phyloP scores from a whole-genome alignment of 2,113 vertebrate species.

The Heterotis niloticus region DNA sequence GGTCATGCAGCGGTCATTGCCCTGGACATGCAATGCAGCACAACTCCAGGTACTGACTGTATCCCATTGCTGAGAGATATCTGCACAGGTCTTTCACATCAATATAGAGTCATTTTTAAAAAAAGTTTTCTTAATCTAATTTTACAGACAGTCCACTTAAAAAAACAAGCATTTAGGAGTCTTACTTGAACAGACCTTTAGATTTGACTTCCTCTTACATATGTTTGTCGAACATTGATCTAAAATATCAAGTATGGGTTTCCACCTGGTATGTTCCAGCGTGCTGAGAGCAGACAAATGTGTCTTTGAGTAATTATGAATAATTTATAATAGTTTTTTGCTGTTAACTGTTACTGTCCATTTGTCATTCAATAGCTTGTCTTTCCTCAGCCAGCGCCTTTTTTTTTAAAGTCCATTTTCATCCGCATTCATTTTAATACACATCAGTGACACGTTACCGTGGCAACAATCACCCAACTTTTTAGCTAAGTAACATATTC shows the following conservation, averaged over 20 bases:
- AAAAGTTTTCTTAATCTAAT: neutral
- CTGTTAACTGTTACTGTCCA: neutral
- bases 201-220: neutral
- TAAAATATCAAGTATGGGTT: neutral
- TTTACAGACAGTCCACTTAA: neutral
- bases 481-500: conserved; percentile 11
- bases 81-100: neutral
- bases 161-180: neutral
- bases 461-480: neutral
- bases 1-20: neutral
- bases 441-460: neutral
- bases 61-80: neutral
- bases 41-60: neutral
- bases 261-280: neutral
- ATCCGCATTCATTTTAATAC: neutral
- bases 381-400: neutral
- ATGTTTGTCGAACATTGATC: neutral
- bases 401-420: neutral
- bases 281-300: neutral
- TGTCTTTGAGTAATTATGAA: neutral
- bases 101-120: neutral
- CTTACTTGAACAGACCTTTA: neutral
- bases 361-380: neutral
- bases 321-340: neutral
- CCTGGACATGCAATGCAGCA: neutral